Conservation (phyloP, 2,113 vertebrate genomes). For the Eidolon helvum region DNA sequence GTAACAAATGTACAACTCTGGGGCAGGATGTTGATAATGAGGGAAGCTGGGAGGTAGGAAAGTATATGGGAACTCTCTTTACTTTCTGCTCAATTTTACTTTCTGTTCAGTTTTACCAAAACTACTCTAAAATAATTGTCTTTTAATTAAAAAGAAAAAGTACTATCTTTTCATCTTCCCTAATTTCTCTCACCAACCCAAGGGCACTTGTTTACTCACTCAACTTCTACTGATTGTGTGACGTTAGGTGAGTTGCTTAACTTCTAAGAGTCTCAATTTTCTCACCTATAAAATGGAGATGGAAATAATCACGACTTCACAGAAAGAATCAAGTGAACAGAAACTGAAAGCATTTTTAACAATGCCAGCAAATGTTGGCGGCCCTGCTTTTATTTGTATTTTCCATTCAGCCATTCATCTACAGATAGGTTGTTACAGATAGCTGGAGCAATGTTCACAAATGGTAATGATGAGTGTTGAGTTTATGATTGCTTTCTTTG, state of each 20-base stretch:
- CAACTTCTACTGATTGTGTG: not conserved
- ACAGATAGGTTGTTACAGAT: not conserved
- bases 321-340: not conserved
- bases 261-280: not conserved
- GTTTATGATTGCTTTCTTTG: not conserved
- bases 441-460: not conserved
- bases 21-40: not conserved
- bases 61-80: not conserved
- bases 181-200: not conserved
- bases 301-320: not conserved
- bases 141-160: not conserved
- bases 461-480: not conserved
- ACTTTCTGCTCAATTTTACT: not conserved
- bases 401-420: not conserved
- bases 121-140: not conserved
- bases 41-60: not conserved
- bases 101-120: not conserved
- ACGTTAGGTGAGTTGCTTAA: not conserved
- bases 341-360: not conserved
- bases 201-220: not conserved
- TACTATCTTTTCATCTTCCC: not conserved
- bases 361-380: not conserved
- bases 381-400: not conserved
- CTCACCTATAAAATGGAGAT: not conserved
- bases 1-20: not conserved